Evolutionary conservation across 2,888 invertebrate species (phyloP), one percentile per base, ranked within the genome.

Genomic region (Eupithecia tripunctaria): DNA sequence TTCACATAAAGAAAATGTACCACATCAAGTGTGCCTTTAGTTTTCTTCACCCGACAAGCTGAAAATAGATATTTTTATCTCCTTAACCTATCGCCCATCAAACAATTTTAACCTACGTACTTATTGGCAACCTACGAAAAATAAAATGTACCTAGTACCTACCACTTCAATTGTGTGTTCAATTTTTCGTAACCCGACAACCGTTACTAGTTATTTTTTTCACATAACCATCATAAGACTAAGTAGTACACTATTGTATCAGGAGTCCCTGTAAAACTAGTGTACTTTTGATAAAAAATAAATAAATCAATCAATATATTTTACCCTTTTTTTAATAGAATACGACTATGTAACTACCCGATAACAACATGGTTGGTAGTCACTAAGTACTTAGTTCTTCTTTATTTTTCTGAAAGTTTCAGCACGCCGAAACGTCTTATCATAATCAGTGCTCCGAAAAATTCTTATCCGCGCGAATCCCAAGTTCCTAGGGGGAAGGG

Each of bases 401-500:
- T 51, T 21, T 1, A 10, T 51, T 21, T 51, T 10, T 51, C 51
- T 56, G 12, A 25, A 56, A 56, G 25, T 56, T 56, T 56, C 25
- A 56, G 56, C 21, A 25, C 12, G 25, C 25, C 56, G 12, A 25
- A 25, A 12, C 10, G 62, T 78, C 77, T 78, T 80, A 80, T 75
- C 74, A 71, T 75, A 74, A 80, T 80, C 79, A 79, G 74, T 76
- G 82, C 79, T 83, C 90, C 89, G 86, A 89, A 91, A 91, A 91
- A 89, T 85, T 89, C 89, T 91, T 91, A 91, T 86, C 87, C 86
- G 82, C 86, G 84, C 84, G 88, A 88, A 90, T 90, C 91, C 89
- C 84, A 87, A 89, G 88, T 88, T 86, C 83, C 81, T 78, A 81
- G 82, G 83, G 80, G 78, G 78, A 73, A 76, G 77, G 76, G 72